phyloP scores from a whole-genome alignment of 2,888 invertebrate species.

The Ecliptopera silaceata region DNA sequence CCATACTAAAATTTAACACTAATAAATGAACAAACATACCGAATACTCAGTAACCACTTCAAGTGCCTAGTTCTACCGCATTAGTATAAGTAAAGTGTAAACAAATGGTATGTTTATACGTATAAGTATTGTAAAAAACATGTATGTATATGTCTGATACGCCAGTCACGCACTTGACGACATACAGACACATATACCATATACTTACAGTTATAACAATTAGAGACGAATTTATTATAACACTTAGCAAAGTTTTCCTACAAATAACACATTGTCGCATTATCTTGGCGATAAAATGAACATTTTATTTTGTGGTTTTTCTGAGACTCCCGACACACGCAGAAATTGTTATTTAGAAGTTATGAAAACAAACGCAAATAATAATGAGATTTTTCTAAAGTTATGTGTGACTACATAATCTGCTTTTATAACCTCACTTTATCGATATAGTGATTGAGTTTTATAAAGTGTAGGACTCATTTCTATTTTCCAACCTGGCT shows the following conservation, averaged over 20 bases:
- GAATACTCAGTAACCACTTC: constrained; percentile 25
- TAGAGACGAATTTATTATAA: constrained; percentile 15
- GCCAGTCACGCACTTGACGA: constrained; percentile 29
- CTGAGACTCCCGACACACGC: constrained; percentile 11
- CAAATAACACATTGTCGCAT: constrained; percentile 14
- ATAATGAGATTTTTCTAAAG: too few relatives aligned
- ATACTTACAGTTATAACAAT: constrained; percentile 20
- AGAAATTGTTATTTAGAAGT: background rate
- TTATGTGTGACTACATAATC: too few relatives aligned
- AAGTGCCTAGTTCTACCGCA: constrained; percentile 27
- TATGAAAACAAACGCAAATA: too few relatives aligned
- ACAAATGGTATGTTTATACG: constrained; percentile 18
- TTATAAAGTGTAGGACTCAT: too few relatives aligned
- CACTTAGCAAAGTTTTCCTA: constrained; percentile 21
- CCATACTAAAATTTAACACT: constrained; percentile 3
- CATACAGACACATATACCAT: constrained; percentile 18
- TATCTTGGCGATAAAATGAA: constrained; percentile 16
- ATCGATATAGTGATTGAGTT: too few relatives aligned
- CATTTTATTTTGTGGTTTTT: constrained; percentile 24
- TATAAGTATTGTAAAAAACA: constrained; percentile 32
- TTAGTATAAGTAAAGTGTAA: constrained; percentile 26
- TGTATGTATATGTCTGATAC: constrained; percentile 26
- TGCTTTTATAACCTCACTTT: too few relatives aligned
- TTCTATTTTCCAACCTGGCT: too few relatives aligned
- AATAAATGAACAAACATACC: constrained; percentile 24